These are phyloP conservation scores for Hippasteria phrygiana DNA, from an alignment of 53 echinoderm and acorn worm species.

Conservation along the genomic window DNA sequence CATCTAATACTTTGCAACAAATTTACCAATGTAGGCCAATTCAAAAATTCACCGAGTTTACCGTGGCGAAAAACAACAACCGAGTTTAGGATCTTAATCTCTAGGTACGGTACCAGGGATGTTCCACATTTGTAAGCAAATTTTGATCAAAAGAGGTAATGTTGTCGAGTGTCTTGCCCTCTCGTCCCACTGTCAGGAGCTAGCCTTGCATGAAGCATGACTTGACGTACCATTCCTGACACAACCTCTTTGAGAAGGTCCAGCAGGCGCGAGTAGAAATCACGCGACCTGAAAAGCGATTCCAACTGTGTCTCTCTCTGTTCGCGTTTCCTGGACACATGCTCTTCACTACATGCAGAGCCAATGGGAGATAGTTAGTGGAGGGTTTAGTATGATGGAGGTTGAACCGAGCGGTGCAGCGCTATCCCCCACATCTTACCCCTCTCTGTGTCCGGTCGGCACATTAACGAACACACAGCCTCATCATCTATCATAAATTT, in stretches of 20 bases:
- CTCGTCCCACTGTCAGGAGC: no score
- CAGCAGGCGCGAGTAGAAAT: background rate
- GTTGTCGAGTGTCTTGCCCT: no score
- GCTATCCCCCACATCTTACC: background rate
- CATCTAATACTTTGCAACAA: no score
- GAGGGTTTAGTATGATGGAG: background rate
- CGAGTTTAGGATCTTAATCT: no score
- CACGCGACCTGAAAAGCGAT: slow-evolving; percentile 23
- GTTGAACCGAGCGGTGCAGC: background rate
- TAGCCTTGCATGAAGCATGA: background rate
- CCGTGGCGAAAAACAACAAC: no score
- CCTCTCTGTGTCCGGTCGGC: background rate
- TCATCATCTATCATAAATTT: slow-evolving; percentile 58
- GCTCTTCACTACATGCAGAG: background rate
- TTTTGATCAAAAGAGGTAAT: no score
- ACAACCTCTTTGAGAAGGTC: background rate
- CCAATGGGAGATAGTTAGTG: background rate
- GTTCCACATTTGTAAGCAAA: no score
- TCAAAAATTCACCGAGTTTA: no score
- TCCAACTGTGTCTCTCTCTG: slow-evolving; percentile 30
- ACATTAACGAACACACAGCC: slow-evolving; percentile 39
- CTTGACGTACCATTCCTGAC: background rate
- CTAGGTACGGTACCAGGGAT: no score
- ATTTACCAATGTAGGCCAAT: no score
- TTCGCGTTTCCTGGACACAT: slow-evolving; percentile 31